phyloP scores from a whole-genome alignment of 2,888 invertebrate species.

The Peribatodes rhomboidaria region DNA sequence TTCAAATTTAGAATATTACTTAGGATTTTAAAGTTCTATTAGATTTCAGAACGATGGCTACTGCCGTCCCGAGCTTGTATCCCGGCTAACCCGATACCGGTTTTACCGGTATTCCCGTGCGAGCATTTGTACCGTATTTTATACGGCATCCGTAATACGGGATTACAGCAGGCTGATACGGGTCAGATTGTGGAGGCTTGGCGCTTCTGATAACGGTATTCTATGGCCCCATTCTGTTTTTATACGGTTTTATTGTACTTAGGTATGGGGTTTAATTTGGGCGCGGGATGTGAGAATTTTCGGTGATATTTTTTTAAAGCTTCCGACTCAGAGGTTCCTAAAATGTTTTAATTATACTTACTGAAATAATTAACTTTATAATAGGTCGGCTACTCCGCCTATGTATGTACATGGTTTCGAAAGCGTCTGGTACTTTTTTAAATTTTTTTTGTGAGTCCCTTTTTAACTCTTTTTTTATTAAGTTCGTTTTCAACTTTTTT shows the following conservation, averaged over 20 bases:
- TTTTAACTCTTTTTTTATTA: too few species aligned
- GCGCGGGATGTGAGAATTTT: background rate
- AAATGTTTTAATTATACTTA: too few species aligned
- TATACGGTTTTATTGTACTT: background rate
- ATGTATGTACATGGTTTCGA: too few species aligned
- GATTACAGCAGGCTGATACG: slow-evolving; percentile 38
- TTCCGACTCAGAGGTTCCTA: too few species aligned
- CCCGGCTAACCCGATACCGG: slow-evolving; percentile 40
- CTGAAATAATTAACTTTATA: too few species aligned
- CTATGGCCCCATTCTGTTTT: slow-evolving; percentile 10
- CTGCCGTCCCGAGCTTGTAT: slow-evolving; percentile 30
- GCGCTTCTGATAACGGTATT: slow-evolving; percentile 23
- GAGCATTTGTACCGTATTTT: slow-evolving; percentile 41
- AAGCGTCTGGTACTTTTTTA: too few species aligned
- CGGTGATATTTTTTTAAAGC: too few species aligned
- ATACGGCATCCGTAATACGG: slow-evolving; percentile 43
- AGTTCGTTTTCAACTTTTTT: too few species aligned
- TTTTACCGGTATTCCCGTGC: slow-evolving; percentile 39
- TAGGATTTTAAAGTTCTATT: background rate
- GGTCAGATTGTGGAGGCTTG: slow-evolving; percentile 21
- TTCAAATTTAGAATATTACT: too few species aligned
- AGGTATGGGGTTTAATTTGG: background rate
- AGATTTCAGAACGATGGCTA: slow-evolving; percentile 6
- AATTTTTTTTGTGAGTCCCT: too few species aligned
- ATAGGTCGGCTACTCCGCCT: too few species aligned